phyloP scores from a whole-genome alignment of 2,797 vertebrate species.

The Pangasius macronema region DNA sequence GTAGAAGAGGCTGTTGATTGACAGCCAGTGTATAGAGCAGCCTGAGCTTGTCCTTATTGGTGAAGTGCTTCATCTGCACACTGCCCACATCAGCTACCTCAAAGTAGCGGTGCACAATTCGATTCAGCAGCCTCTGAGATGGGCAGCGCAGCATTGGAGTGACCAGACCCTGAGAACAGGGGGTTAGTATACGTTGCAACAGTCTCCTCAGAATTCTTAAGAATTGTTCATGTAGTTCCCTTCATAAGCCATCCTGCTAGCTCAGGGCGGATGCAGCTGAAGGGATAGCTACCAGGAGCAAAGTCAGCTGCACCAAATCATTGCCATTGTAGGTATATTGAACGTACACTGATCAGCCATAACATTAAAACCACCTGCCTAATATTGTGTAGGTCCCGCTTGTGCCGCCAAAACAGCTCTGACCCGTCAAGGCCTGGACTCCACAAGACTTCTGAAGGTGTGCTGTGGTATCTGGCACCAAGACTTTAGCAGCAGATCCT shows the following conservation, averaged over 20 bases:
- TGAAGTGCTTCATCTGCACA: slow-evolving; percentile 83
- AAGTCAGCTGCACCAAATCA: not conserved
- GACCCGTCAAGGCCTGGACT: too few species aligned
- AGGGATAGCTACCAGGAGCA: not conserved
- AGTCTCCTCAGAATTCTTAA: not conserved
- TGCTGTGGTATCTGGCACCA: too few species aligned
- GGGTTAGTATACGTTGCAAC: not conserved
- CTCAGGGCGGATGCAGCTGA: not conserved
- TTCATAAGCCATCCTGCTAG: not conserved
- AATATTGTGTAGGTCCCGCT: too few species aligned
- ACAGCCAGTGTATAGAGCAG: slow-evolving; percentile 82
- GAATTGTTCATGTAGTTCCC: not conserved
- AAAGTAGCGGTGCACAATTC: slow-evolving; percentile 79
- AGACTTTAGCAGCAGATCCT: too few species aligned
- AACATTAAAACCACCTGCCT: too few species aligned
- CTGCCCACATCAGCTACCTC: slow-evolving; percentile 82
- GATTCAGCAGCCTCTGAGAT: slow-evolving; percentile 80
- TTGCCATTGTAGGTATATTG: not conserved
- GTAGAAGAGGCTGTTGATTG: slow-evolving; percentile 78
- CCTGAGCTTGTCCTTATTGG: slow-evolving; percentile 77
- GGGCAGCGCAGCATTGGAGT: slow-evolving; percentile 80
- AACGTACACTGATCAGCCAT: not conserved
- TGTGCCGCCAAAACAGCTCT: too few species aligned
- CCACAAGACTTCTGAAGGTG: too few species aligned
- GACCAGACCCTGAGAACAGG: slow-evolving; percentile 70